These are phyloP conservation scores for Microplitis manilae DNA, from an alignment of 2,888 invertebrate species.

Conservation along the genomic window DNA sequence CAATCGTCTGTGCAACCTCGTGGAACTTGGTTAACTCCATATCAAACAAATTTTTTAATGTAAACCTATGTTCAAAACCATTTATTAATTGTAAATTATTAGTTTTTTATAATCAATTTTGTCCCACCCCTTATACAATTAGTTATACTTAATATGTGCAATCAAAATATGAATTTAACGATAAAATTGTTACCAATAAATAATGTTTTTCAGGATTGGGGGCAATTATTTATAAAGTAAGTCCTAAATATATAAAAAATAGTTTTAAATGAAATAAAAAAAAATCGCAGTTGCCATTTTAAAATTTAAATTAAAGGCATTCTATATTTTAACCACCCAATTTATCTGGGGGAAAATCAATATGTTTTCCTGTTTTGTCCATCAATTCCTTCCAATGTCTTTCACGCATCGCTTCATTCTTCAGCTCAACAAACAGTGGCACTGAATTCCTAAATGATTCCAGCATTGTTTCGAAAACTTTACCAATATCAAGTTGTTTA, in stretches of 20 bases:
- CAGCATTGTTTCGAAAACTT: slow-evolving; percentile 85
- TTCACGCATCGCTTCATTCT: slow-evolving; percentile 91
- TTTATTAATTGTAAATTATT: not conserved
- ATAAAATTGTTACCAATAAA: not conserved
- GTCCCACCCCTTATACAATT: slow-evolving; percentile 18
- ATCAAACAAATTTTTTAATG: slow-evolving; percentile 91
- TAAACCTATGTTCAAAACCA: slow-evolving; percentile 76
- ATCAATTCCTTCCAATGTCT: slow-evolving; percentile 93
- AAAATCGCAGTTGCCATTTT: no score
- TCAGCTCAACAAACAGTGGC: slow-evolving; percentile 91
- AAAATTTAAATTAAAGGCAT: not conserved
- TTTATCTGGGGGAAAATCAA: slow-evolving; percentile 88
- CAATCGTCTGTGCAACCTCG: slow-evolving; percentile 88
- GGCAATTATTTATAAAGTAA: no score
- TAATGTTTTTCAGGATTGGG: not conserved
- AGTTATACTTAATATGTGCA: no score
- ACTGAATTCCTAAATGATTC: slow-evolving; percentile 90
- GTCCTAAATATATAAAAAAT: no score
- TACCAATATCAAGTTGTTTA: slow-evolving; percentile 75
- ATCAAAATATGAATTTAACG: not conserved
- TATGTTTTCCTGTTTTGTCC: slow-evolving; percentile 84
- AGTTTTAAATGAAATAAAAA: no score
- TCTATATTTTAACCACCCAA: slow-evolving; percentile 49
- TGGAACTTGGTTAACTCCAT: slow-evolving; percentile 92
- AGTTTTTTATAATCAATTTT: no score